phyloP scores from a whole-genome alignment of 2,888 invertebrate species.

The Orthosia gothica region DNA sequence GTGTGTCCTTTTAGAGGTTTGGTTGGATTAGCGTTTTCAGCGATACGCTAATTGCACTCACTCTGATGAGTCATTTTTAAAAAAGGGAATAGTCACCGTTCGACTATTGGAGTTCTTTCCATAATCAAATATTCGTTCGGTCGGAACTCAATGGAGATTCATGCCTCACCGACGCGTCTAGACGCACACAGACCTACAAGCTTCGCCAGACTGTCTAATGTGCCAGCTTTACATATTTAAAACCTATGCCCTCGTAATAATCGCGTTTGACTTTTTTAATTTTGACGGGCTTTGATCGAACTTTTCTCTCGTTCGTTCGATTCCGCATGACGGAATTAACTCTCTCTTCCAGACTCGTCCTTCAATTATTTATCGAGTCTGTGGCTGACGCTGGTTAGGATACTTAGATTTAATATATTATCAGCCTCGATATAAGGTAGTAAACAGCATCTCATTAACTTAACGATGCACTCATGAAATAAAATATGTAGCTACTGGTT shows the following conservation, averaged over 20 bases:
- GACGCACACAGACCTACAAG: constrained; percentile 69
- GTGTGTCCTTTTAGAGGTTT: no score
- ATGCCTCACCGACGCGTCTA: constrained; percentile 77
- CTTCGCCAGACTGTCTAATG: constrained; percentile 76
- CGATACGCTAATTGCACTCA: not conserved
- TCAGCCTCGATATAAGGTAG: constrained; percentile 69
- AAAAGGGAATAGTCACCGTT: constrained; percentile 66
- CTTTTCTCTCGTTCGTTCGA: constrained; percentile 47
- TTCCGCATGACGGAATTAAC: constrained; percentile 42
- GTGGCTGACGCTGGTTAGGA: constrained; percentile 27
- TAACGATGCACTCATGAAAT: constrained; percentile 82
- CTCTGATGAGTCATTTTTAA: not conserved
- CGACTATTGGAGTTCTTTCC: constrained; percentile 79
- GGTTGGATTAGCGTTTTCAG: not conserved
- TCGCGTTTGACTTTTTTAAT: constrained; percentile 74
- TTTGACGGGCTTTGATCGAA: constrained; percentile 66
- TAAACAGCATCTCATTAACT: constrained; percentile 86
- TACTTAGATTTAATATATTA: constrained; percentile 68
- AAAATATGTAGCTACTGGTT: constrained; percentile 67
- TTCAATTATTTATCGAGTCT: constrained; percentile 57
- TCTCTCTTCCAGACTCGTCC: constrained; percentile 27
- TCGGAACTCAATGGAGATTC: constrained; percentile 78
- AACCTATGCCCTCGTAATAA: constrained; percentile 72
- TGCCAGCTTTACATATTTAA: constrained; percentile 79
- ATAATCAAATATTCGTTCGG: constrained; percentile 88